Conservation (phyloP, 2,797 vertebrate species). For the Craterocephalus amniculus region DNA sequence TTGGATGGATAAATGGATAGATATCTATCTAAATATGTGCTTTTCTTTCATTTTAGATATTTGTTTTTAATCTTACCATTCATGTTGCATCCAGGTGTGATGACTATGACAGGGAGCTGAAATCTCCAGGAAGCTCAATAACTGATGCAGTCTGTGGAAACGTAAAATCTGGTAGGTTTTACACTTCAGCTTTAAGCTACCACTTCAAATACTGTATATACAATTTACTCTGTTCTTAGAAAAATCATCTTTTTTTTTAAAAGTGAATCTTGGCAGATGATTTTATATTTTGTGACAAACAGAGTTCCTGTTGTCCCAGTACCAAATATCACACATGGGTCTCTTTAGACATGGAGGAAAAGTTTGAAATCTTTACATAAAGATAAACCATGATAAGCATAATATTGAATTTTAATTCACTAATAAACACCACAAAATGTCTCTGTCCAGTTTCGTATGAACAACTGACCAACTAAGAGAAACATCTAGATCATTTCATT, state of each 20-base stretch:
- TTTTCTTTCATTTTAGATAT: too few species aligned
- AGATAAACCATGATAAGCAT: too few species aligned
- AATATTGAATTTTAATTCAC: too few species aligned
- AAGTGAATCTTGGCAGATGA: conserved; percentile 5
- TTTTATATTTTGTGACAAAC: conserved; percentile 13
- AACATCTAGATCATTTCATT: not conserved
- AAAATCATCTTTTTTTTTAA: not conserved
- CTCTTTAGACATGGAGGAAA: not conserved
- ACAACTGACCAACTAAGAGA: not conserved
- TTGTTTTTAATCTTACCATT: not conserved
- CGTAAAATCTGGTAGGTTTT: conserved; percentile 43
- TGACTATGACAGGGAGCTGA: conserved; percentile 19
- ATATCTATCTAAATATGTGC: too few species aligned
- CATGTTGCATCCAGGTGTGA: conserved; percentile 63
- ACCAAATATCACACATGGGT: too few species aligned
- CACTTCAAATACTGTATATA: not conserved
- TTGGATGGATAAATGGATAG: too few species aligned
- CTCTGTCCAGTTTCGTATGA: not conserved
- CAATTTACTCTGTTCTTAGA: not conserved
- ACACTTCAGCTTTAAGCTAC: not conserved
- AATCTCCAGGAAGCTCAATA: conserved; percentile 22
- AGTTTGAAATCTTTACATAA: not conserved
- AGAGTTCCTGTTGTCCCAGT: conserved; percentile 29
- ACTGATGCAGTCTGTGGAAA: conserved; percentile 55
- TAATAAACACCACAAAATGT: too few species aligned